Conservation (phyloP, 2,888 invertebrate species). For the Thelaira solivaga region DNA sequence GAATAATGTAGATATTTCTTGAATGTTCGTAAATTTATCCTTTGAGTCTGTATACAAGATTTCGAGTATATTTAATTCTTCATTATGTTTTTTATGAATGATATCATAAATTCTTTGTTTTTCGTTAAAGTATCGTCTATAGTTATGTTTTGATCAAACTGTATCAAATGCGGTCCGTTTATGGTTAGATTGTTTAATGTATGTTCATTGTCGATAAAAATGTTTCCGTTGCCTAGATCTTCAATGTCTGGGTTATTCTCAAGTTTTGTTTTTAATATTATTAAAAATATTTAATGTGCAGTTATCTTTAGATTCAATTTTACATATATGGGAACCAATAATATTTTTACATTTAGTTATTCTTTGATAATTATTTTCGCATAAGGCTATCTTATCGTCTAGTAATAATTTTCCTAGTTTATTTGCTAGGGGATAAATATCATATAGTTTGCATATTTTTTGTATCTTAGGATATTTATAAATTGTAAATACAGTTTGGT, state of each 20-base stretch:
- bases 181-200: background rate
- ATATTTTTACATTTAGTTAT: background rate
- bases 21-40: background rate
- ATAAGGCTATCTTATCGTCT: too few species aligned
- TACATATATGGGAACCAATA: background rate
- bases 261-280: background rate
- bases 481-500: background rate
- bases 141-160: background rate
- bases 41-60: too few species aligned
- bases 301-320: conserved; percentile 18
- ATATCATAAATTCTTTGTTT: background rate
- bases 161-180: background rate
- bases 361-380: background rate
- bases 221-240: background rate
- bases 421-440: background rate
- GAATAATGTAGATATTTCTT: background rate
- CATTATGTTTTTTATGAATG: too few species aligned
- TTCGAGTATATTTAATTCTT: too few species aligned
- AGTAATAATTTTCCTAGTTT: too few species aligned
- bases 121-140: background rate
- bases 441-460: background rate
- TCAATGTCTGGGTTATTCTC: background rate
- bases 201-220: background rate
- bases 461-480: background rate
- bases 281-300: conserved; percentile 27